Percentiles rank a stretch among this genome's conserved stretches.
These are phyloP conservation scores for Andrena flavipes DNA, from an alignment of 2,888 invertebrate species.

Conservation along the genomic window DNA sequence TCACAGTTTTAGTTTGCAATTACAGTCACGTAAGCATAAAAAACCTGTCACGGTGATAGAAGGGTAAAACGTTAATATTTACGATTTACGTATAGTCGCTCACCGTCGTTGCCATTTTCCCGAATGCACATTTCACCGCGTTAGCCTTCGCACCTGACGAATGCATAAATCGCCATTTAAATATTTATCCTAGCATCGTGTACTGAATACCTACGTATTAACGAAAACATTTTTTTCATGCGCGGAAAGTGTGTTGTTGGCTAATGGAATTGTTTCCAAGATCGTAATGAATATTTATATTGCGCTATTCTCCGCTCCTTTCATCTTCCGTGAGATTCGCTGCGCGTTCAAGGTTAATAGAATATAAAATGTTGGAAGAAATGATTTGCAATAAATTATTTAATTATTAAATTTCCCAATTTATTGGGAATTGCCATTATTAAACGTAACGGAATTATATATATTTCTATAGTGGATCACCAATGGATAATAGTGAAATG, in stretches of 20 bases:
- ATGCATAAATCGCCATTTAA: conserved; percentile 10
- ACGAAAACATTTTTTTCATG: not conserved
- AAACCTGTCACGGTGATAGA: not conserved
- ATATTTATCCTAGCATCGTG: conserved; percentile 3
- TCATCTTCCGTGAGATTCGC: not conserved
- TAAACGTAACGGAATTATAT: too few relatives aligned
- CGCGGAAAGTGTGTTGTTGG: not conserved
- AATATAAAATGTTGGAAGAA: not conserved
- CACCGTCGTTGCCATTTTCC: not conserved
- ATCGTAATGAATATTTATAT: conserved; percentile 7
- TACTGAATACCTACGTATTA: conserved; percentile 1
- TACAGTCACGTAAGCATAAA: not conserved
- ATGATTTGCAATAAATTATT: too few relatives aligned
- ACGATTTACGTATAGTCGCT: not conserved
- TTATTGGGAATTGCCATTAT: too few relatives aligned
- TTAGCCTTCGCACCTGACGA: not conserved
- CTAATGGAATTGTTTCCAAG: not conserved
- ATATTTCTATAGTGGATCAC: not conserved
- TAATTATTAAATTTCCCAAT: too few relatives aligned
- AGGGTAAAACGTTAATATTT: not conserved
- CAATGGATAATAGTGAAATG: not conserved
- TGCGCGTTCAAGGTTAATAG: not conserved
- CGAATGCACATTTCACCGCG: not conserved
- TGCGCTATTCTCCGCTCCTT: not conserved
- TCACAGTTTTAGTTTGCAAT: not conserved